Base-by-base conservation (phyloP, 2,797 vertebrate species). In the Acrocephalus scirpaceus region DNA sequence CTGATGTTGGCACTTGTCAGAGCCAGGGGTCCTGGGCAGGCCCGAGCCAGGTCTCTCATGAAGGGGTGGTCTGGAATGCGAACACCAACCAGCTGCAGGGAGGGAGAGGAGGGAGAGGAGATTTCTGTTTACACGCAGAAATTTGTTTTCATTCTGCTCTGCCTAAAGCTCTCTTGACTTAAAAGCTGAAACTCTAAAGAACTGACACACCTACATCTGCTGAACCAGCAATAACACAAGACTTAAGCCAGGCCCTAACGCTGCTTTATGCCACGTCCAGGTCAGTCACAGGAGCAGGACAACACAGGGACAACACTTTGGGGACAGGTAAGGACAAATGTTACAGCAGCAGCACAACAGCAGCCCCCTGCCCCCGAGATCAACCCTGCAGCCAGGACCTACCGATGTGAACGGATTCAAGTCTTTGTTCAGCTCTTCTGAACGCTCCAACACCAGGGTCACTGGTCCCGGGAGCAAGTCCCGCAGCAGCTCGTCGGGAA, bases 1-100 rank as follows among this genome's bases (percentile, higher is more conserved):
- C 99, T 99, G 97, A 99, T 45, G 94, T 99, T 99, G 74, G 99
- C 99, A 1, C 99, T 99, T 7, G 99, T 99, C 29, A 99, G 97
- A 5, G 99, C 99, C 30, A 99, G 98, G 0, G 99, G 99, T 44
- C 98, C 98, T 2, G 95, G 86, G 53, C 99, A 99, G 94, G 97
- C 97, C 89, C 98, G 98, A 42, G 98, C 98, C 87, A 99, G 94
- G 21, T 98, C 98, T 74, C 98, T 98, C 93, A 99, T 97, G 51
- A 99, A 99, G 18, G 95, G 82, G 13, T 99, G 98, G 92, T 99
- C 96, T 29, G 99, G 99, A 93, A 99, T 98, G 13, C 99, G 99
- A 17, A 99, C 98, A 5, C 99, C 99, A 32, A 99, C 99, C 20
- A 99, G 98, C 99, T 99, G 79, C 7, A 10, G 81, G 44, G 85